phyloP scores from a whole-genome alignment of 2,888 invertebrate species.

The Urechis unicinctus region DNA sequence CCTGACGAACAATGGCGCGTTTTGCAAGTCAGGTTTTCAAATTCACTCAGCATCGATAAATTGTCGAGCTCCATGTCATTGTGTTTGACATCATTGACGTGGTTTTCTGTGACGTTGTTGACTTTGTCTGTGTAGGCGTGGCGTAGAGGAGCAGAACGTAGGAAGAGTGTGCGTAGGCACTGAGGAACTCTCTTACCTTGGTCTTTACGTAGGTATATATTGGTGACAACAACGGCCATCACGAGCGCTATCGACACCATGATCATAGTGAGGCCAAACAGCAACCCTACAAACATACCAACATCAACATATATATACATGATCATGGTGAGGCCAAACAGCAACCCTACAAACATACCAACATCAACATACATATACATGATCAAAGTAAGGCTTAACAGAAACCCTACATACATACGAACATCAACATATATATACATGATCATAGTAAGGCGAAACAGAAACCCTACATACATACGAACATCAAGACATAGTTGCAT shows the following conservation, averaged over 20 bases:
- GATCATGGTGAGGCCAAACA: slow-evolving; percentile 17
- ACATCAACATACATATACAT: slow-evolving; percentile 37
- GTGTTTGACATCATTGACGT: slow-evolving; percentile 9
- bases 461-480: slow-evolving; percentile 17
- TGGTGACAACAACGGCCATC: slow-evolving; percentile 24
- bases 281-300: slow-evolving; percentile 17
- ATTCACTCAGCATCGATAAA: slow-evolving; percentile 15
- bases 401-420: slow-evolving; percentile 17
- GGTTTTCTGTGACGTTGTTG: slow-evolving; percentile 14
- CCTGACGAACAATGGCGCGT: slow-evolving; percentile 1
- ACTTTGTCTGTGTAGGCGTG: slow-evolving; percentile 1
- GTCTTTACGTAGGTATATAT: slow-evolving; percentile 21
- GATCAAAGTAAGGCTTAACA: slow-evolving; percentile 16
- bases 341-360: slow-evolving; percentile 17
- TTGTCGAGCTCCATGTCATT: slow-evolving; percentile 18
- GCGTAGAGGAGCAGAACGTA: not conserved
- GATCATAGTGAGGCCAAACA: slow-evolving; percentile 23
- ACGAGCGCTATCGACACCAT: slow-evolving; percentile 25
- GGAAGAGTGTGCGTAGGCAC: slow-evolving; percentile 14
- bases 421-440: slow-evolving; percentile 37
- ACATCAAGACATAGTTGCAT: slow-evolving; percentile 37
- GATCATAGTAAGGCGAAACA: slow-evolving; percentile 16
- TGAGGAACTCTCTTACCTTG: slow-evolving; percentile 11
- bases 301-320: slow-evolving; percentile 37
- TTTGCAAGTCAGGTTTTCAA: slow-evolving; percentile 13